Percentiles rank a stretch among this genome's conserved stretches.
Conservation (phyloP, 2,113 vertebrate species). For the Xiphias gladius region DNA sequence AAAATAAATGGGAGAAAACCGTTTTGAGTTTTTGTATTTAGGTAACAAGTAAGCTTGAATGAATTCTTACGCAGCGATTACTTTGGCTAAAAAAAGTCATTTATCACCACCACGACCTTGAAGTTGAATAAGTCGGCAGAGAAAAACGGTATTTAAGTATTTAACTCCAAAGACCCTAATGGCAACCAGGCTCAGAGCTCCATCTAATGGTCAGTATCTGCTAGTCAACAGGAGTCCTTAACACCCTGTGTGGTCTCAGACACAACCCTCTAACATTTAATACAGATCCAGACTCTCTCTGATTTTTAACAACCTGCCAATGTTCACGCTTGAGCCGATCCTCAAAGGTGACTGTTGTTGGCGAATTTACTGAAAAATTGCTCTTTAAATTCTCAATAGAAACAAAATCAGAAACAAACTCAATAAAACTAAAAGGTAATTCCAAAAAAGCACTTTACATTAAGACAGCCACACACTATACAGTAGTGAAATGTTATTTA, state of each 20-base stretch:
- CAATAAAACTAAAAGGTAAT: too few relatives aligned
- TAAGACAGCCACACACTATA: too few relatives aligned
- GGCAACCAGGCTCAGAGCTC: neutral
- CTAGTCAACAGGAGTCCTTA: neutral
- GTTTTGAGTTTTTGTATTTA: slow-evolving; percentile 22
- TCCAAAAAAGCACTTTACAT: too few relatives aligned
- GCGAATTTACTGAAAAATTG: too few relatives aligned
- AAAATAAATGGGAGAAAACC: slow-evolving; percentile 82
- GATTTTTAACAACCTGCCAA: neutral
- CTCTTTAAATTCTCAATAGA: neutral
- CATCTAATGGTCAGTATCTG: slow-evolving; percentile 53
- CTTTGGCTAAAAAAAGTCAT: too few relatives aligned
- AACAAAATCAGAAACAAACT: neutral
- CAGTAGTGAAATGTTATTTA: too few relatives aligned
- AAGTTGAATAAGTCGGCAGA: too few relatives aligned
- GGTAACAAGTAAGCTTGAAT: neutral
- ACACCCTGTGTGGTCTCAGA: too few relatives aligned
- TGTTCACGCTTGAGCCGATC: neutral
- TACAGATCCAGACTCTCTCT: neutral
- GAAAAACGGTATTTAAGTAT: neutral
- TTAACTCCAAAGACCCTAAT: neutral
- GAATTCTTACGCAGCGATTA: neutral
- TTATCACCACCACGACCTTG: too few relatives aligned
- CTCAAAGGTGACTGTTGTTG: too few relatives aligned
- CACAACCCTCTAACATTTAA: neutral